A percentile compares a stretch with the other conserved stretches of the same genome.
phyloP scores from a whole-genome alignment of 2,797 vertebrate genomes.

The Lemur catta region DNA sequence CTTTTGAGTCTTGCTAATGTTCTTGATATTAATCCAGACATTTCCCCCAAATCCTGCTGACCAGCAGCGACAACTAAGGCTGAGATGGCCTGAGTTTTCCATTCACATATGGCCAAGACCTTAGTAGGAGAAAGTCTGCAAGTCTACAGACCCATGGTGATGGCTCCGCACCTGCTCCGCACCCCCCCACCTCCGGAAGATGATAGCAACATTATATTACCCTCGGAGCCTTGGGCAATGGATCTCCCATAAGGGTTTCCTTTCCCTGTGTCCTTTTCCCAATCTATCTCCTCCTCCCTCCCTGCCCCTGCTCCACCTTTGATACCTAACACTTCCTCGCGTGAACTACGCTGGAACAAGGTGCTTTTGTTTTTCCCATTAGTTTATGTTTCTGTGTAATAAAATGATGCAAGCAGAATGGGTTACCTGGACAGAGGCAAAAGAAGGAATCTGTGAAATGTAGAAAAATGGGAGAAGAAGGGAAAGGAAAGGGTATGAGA shows the following conservation, averaged over 20 bases:
- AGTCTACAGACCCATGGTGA: neutral
- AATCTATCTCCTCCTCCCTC: neutral
- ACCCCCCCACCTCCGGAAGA: neutral
- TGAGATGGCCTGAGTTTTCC: slow-evolving; percentile 1
- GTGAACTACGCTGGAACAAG: neutral
- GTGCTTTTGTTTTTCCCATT: neutral
- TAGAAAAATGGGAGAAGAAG: neutral
- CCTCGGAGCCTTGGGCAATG: neutral
- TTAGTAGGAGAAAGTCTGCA: neutral
- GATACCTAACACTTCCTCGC: neutral
- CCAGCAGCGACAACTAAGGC: slow-evolving; percentile 51
- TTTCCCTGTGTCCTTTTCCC: neutral
- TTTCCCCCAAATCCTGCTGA: slow-evolving; percentile 15
- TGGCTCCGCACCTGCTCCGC: neutral
- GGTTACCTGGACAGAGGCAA: neutral
- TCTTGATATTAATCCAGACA: neutral
- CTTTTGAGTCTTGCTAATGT: slow-evolving; percentile 1
- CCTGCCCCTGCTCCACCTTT: neutral
- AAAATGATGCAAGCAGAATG: slow-evolving; percentile 24
- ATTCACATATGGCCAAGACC: neutral
- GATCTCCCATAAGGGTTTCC: neutral
- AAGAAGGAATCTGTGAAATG: neutral
- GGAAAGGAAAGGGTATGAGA: neutral
- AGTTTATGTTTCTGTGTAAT: neutral
- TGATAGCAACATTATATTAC: fast-evolving